Base-by-base conservation (phyloP, 2,888 invertebrate genomes). In the Heliconius sara region DNA sequence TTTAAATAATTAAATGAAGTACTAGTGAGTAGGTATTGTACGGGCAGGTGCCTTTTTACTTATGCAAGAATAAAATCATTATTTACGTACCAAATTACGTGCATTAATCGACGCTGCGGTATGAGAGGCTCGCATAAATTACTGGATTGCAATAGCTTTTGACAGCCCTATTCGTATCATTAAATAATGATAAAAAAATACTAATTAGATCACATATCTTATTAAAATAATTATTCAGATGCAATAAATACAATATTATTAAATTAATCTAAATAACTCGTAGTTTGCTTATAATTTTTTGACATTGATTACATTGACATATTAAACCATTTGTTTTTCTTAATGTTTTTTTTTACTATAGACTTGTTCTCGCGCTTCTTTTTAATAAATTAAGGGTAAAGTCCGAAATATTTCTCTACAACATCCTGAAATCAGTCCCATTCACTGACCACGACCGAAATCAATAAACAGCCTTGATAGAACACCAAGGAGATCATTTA, bases 1-100 rank as follows among this genome's bases (percentile, higher is more conserved):
- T 90, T 92, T 91, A 93, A 94, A 95, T 95, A 95, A 95, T 95
- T 95, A 93, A 94, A 89, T 92, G 89, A 85, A 89, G 27, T 88
- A 88, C 86, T 87, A 86, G 87, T 27, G 27, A 27, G 27, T 87
- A 84, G 85, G 87, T 86, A 84, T 85, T 85, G 81, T 85, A 84
- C 79, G 79, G 77, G 93, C 94, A 93, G 93, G 93, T 94, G 93
- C 87, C 83, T 79, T 82, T 83, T 88, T 91, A 90, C 91, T 90
- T 91, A 91, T 93, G 91, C 92, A 89, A 89, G 87, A 89, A 91
- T 92, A 92, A 93, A 94, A 95, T 93, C 92, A 90, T 92, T 92
- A 92, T 93, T 94, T 93, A 92, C 90, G 87, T 89, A 91, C 93
- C 92, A 93, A 95, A 93, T 93, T 92, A 88, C 90, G 83, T 81